phyloP scores from a whole-genome alignment of 2,113 vertebrate genomes.

The Ardeotis arabs region DNA sequence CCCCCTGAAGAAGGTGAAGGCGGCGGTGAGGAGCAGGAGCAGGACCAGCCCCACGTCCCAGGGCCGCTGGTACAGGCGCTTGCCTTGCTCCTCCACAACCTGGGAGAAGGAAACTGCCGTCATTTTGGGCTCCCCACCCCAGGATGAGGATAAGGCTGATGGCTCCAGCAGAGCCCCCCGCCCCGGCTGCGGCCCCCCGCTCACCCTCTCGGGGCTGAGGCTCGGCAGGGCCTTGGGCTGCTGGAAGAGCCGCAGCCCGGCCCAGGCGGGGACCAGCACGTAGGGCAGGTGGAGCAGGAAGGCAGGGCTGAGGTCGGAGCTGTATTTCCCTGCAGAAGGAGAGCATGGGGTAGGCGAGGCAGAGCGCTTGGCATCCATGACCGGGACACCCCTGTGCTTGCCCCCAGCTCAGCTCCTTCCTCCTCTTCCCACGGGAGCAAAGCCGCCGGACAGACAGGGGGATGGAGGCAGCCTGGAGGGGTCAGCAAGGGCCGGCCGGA shows the following conservation, averaged over 20 bases:
- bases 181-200: not conserved
- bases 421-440: not conserved
- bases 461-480: not conserved
- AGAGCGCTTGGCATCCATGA: accelerated
- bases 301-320: slow-evolving; percentile 81
- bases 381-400: accelerated
- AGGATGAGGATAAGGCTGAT: accelerated
- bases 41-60: slow-evolving; percentile 77
- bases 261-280: slow-evolving; percentile 80
- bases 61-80: slow-evolving; percentile 79
- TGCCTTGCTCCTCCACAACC: slow-evolving; percentile 81
- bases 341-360: accelerated
- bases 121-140: accelerated
- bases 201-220: slow-evolving; percentile 76
- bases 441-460: accelerated
- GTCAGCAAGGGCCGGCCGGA: not conserved
- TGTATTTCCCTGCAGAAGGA: slow-evolving; percentile 83
- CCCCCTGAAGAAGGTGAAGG: slow-evolving; percentile 87
- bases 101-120: not conserved
- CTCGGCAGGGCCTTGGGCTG: slow-evolving; percentile 64
- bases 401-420: not conserved
- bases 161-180: not conserved
- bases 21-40: slow-evolving; percentile 72
- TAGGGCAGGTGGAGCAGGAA: slow-evolving; percentile 87
- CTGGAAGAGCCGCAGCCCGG: slow-evolving; percentile 75